These are phyloP conservation scores for Mormyrus iriodes DNA, from an alignment of 2,113 vertebrate genomes.

Conservation along the genomic window DNA sequence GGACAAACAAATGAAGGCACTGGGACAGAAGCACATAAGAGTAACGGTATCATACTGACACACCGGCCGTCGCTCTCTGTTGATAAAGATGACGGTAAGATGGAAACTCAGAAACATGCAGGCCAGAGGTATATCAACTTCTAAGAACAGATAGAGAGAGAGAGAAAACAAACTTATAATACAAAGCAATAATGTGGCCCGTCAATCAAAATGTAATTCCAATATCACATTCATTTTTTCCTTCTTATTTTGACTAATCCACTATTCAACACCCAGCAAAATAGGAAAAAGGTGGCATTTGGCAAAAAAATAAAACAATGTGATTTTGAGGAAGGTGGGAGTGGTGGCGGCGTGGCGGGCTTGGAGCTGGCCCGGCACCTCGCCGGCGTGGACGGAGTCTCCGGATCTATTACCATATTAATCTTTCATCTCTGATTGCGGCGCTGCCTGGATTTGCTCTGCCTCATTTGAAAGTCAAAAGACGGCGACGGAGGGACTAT, in stretches of 20 bases:
- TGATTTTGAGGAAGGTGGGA: neutral
- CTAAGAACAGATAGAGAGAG: neutral
- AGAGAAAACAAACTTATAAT: neutral
- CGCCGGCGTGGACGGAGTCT: constrained; percentile 19
- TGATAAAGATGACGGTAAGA: neutral
- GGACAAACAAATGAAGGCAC: neutral
- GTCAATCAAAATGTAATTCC: constrained; percentile 20
- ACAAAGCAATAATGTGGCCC: neutral
- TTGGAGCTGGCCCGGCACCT: constrained; percentile 11
- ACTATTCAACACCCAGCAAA: neutral
- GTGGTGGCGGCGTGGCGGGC: neutral
- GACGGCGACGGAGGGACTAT: constrained; percentile 13
- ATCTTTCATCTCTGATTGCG: constrained; percentile 36
- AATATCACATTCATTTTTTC: neutral
- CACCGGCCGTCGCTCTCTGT: neutral
- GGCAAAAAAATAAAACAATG: constrained; percentile 2
- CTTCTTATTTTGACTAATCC: constrained; percentile 1
- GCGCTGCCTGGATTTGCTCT: constrained; percentile 31
- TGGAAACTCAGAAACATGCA: neutral
- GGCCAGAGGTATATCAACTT: neutral
- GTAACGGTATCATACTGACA: neutral
- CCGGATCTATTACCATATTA: constrained; percentile 32
- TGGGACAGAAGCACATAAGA: neutral
- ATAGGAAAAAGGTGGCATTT: constrained; percentile 4
- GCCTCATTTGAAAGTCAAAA: constrained; percentile 31